phyloP scores from a whole-genome alignment of 2,113 vertebrate genomes.

The Sula dactylatra region DNA sequence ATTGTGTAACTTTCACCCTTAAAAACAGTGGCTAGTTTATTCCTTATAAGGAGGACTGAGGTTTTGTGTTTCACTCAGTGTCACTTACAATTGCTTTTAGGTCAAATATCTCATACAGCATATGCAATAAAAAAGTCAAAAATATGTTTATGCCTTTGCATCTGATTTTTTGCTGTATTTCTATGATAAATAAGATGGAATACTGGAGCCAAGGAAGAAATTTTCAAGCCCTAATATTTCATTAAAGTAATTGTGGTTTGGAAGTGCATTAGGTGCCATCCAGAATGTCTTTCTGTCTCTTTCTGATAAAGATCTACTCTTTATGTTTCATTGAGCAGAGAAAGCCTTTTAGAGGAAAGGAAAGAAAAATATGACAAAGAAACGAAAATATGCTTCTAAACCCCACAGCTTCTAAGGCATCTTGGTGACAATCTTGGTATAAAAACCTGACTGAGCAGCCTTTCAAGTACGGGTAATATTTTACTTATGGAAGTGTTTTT shows the following conservation, averaged over 20 bases:
- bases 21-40: neutral
- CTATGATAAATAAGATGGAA: neutral
- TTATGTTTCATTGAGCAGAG: neutral
- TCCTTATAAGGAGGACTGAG: neutral
- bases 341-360: neutral
- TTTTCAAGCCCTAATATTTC: neutral
- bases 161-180: neutral
- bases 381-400: conserved; percentile 15
- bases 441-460: neutral
- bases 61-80: neutral
- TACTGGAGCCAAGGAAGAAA: neutral
- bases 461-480: neutral
- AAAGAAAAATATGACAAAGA: conserved; percentile 25
- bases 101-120: neutral
- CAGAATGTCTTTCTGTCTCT: neutral
- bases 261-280: neutral
- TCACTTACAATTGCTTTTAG: neutral
- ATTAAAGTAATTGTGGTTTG: neutral
- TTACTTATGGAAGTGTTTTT: conserved; percentile 19
- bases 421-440: neutral
- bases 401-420: neutral
- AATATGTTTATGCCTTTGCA: neutral
- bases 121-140: neutral
- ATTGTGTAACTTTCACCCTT: neutral
- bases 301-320: neutral